Evolutionary conservation across 1,140 invertebrate species (phyloP).

Genomic region (Tetramorium alpestre): DNA sequence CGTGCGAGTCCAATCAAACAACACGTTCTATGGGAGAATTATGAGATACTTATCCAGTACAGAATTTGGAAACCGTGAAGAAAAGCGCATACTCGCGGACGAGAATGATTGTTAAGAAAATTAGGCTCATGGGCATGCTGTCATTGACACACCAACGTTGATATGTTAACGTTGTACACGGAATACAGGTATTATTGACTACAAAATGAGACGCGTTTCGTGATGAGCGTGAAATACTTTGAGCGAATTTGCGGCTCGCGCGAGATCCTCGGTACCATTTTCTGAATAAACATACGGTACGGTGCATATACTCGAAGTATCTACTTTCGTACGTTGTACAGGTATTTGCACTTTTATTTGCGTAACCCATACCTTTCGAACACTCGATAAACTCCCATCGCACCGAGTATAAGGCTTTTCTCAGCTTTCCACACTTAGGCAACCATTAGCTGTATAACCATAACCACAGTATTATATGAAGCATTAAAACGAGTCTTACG

Average conservation of each 20-base stretch:
- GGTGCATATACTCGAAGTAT: not conserved
- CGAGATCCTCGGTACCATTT: constrained; percentile 4
- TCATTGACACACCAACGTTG: not conserved
- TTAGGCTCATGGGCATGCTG: not conserved
- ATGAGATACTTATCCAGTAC: not conserved
- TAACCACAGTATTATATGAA: constrained; percentile 24
- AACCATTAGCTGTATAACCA: constrained; percentile 16
- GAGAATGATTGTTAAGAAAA: not conserved
- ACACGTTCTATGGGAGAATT: not conserved
- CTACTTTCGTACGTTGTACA: constrained; percentile 23
- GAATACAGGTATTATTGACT: not conserved
- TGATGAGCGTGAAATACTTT: constrained; percentile 1
- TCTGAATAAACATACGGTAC: constrained; percentile 3
- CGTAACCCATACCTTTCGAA: constrained; percentile 37
- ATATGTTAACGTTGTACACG: not conserved
- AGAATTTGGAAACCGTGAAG: not conserved
- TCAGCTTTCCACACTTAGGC: constrained; percentile 23
- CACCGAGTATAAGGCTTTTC: not conserved
- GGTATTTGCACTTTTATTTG: constrained; percentile 48
- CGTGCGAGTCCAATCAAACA: constrained; percentile 24
- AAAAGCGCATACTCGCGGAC: not conserved
- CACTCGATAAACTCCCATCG: constrained; percentile 30
- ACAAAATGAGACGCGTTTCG: not conserved
- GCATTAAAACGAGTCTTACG: constrained; percentile 17
- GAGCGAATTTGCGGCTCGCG: constrained; percentile 1